phyloP scores from a whole-genome alignment of 1,140 invertebrate genomes.

The Penaeus indicus region DNA sequence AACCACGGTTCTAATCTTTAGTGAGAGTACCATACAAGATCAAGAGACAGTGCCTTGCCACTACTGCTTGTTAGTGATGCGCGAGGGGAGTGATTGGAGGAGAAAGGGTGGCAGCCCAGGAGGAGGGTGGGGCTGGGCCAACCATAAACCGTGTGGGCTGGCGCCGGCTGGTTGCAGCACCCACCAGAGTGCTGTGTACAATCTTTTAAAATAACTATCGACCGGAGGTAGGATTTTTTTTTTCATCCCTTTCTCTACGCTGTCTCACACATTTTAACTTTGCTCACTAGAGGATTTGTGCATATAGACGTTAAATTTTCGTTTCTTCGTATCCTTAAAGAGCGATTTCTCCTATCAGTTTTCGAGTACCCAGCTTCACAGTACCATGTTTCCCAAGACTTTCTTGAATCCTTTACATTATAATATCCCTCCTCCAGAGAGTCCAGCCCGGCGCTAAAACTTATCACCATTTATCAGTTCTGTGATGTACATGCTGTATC shows the following conservation, averaged over 20 bases:
- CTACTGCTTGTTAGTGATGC: conserved; percentile 40
- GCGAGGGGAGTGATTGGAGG: conserved; percentile 23
- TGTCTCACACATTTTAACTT: not conserved
- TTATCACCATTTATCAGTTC: conserved; percentile 61
- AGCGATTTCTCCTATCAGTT: too few species aligned
- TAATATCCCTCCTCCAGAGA: conserved; percentile 1
- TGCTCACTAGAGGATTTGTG: not conserved
- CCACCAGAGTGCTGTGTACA: not conserved
- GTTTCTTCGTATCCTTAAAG: conserved; percentile 5
- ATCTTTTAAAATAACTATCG: conserved; percentile 3
- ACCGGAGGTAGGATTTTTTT: not conserved
- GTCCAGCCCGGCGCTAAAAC: conserved; percentile 47
- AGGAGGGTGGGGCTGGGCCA: conserved; percentile 43
- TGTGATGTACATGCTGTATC: conserved; percentile 66
- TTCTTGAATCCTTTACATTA: conserved; percentile 1
- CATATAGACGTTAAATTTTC: not conserved
- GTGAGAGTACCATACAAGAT: conserved; percentile 32
- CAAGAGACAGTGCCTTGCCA: conserved; percentile 62
- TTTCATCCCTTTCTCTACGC: not conserved
- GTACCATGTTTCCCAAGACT: too few species aligned
- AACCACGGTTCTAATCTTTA: not conserved
- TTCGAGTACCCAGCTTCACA: too few species aligned
- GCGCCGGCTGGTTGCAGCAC: conserved; percentile 47
- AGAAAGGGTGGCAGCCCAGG: conserved; percentile 6
- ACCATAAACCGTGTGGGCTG: conserved; percentile 49